Conservation (phyloP, 2,888 invertebrate species). For the Hoplodrina ambigua region DNA sequence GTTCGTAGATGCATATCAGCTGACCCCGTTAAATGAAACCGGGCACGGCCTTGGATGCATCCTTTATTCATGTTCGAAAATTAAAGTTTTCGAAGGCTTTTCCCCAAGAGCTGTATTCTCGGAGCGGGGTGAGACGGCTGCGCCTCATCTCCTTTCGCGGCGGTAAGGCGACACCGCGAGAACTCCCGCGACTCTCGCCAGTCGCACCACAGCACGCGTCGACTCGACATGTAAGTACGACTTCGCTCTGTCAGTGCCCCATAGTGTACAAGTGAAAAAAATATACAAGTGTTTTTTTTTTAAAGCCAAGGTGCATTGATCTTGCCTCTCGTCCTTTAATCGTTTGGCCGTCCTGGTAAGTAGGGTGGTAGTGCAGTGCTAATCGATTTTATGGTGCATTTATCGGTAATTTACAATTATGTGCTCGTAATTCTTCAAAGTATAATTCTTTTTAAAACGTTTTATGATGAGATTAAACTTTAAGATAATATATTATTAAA, state of each 20-base stretch:
- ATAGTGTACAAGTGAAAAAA: constrained; percentile 81
- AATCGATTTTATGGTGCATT: constrained; percentile 60
- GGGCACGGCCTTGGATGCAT: constrained; percentile 52
- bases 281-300: constrained; percentile 75
- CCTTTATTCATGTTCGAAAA: constrained; percentile 61
- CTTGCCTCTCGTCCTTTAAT: constrained; percentile 62
- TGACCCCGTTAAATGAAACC: constrained; percentile 43
- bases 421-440: constrained; percentile 42
- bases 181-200: constrained; percentile 80
- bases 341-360: constrained; percentile 75
- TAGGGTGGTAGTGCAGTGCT: constrained; percentile 79
- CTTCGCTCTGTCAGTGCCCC: constrained; percentile 76
- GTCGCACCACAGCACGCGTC: constrained; percentile 90
- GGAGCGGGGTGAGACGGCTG: constrained; percentile 79
- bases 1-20: constrained; percentile 35
- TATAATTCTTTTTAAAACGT: constrained; percentile 19
- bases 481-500: constrained; percentile 34
- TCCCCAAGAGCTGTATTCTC: constrained; percentile 77
- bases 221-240: constrained; percentile 90
- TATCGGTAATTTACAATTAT: constrained; percentile 52
- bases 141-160: constrained; percentile 87
- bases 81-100: constrained; percentile 66
- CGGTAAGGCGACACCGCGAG: constrained; percentile 88
- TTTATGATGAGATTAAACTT: constrained; percentile 13
- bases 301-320: constrained; percentile 78